phyloP scores from a whole-genome alignment of 2,797 vertebrate species.

The Pseudochirops cupreus region DNA sequence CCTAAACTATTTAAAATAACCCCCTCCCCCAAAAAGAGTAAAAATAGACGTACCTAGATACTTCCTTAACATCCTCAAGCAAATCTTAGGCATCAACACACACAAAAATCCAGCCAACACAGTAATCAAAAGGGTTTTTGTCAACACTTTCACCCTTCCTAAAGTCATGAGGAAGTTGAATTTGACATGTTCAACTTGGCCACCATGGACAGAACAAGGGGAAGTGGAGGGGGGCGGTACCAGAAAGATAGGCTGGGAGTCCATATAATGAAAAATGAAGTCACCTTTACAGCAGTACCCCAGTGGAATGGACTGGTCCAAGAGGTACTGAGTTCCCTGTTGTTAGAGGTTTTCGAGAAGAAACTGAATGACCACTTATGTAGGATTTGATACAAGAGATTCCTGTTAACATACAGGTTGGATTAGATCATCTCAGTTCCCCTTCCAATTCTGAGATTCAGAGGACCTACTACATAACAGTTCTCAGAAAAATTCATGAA shows the following conservation, averaged over 20 bases:
- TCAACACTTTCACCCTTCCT: not conserved
- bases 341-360: not conserved
- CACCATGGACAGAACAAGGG: not conserved
- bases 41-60: not conserved
- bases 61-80: constrained; percentile 7
- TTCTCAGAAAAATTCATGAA: not conserved
- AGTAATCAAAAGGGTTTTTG: not conserved
- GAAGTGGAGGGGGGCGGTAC: not conserved
- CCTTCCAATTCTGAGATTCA: not conserved
- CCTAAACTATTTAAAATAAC: not conserved
- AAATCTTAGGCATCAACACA: not conserved
- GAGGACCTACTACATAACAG: not conserved
- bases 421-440: not conserved
- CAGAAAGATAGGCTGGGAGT: not conserved
- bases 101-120: not conserved
- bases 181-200: not conserved
- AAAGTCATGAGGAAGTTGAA: not conserved
- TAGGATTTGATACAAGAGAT: not conserved
- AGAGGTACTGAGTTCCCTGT: not conserved
- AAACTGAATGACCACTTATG: not conserved
- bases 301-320: not conserved
- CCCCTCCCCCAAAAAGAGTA: not conserved
- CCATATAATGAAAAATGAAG: not conserved
- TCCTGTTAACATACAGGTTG: not conserved
- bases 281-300: not conserved